Evolutionary conservation across 2,888 invertebrate genomes (phyloP).

Genomic region (Melitaea athalia): DNA sequence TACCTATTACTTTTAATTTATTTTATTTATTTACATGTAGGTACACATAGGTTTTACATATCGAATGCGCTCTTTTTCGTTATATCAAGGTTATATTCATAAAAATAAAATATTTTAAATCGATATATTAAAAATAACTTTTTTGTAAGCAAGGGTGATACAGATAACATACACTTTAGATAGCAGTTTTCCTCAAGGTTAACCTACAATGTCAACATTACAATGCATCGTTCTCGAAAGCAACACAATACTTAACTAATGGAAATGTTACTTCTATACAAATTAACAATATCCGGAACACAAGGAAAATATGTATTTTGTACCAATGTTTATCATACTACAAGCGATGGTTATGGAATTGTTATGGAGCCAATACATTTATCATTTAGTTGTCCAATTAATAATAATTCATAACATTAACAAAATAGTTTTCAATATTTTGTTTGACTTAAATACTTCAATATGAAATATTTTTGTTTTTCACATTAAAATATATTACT

Average conservation of each 20-base stretch:
- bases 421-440: no score
- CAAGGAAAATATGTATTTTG: background rate
- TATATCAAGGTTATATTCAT: no score
- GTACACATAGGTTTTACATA: no score
- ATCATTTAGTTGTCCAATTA: background rate
- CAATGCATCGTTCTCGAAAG: constrained; percentile 16
- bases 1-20: no score
- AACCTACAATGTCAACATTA: background rate
- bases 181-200: constrained; percentile 13
- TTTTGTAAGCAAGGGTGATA: background rate
- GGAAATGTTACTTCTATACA: constrained; percentile 4
- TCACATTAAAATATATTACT: no score
- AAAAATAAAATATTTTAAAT: background rate
- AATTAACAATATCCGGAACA: constrained; percentile 5
- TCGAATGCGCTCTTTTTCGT: no score
- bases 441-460: no score
- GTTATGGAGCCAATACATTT: background rate
- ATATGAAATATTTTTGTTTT: no score
- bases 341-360: background rate
- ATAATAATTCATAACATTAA: background rate
- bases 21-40: no score
- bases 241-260: constrained; percentile 28
- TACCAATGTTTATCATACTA: background rate
- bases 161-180: constrained; percentile 14
- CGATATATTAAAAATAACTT: background rate